Conservation (phyloP, 2,797 vertebrate genomes). For the Mus spretus region DNA sequence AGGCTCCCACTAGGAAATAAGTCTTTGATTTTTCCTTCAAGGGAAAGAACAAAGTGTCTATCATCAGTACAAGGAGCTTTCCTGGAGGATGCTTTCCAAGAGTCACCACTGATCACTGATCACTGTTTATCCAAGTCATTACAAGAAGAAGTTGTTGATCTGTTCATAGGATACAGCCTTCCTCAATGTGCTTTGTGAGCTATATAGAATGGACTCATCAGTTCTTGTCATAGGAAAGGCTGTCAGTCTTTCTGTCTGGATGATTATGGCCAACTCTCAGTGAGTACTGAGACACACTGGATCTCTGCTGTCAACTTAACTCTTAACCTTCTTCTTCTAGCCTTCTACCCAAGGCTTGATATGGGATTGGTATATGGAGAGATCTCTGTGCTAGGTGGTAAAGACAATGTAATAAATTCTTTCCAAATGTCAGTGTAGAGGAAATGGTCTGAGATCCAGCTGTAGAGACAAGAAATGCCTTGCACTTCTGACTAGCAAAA, state of each 20-base stretch:
- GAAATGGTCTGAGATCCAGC: fast-evolving
- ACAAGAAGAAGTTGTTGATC: fast-evolving
- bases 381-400: neutral
- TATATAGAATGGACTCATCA: neutral
- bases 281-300: neutral
- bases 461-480: neutral
- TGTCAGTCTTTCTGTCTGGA: neutral
- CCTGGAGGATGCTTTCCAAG: neutral
- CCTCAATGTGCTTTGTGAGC: neutral
- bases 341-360: neutral
- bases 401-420: neutral
- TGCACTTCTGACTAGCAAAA: neutral
- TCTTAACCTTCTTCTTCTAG: neutral
- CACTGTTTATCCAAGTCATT: neutral
- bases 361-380: fast-evolving
- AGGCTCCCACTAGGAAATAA: slow-evolving; percentile 88
- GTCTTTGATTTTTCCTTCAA: slow-evolving; percentile 93
- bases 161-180: neutral
- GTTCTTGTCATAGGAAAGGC: neutral
- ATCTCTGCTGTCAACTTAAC: neutral
- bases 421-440: neutral
- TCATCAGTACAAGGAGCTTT: neutral
- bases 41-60: neutral
- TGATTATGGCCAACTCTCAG: neutral
- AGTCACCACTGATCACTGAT: neutral